Evolutionary conservation across 2,888 invertebrate genomes (phyloP).

Genomic region (Dynastes tityus): DNA sequence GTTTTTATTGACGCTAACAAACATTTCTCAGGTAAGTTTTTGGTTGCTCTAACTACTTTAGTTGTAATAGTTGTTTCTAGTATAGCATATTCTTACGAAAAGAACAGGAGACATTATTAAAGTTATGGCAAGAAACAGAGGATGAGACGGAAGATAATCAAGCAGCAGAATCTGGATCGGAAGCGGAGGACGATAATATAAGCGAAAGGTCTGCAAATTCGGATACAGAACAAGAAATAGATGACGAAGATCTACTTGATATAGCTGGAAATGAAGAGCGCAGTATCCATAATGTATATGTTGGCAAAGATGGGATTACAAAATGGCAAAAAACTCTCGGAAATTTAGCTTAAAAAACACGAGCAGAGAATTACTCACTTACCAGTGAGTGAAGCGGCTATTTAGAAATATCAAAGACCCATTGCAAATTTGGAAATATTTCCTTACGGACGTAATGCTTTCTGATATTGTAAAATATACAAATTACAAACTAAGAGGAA

Average conservation of each 20-base stretch:
- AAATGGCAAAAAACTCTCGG: not conserved
- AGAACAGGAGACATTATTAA: not conserved
- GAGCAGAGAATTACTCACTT: slow-evolving; percentile 6
- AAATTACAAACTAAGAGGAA: slow-evolving; percentile 43
- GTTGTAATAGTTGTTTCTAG: not conserved
- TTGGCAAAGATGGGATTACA: not conserved
- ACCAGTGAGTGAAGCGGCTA: not conserved
- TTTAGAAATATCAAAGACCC: slow-evolving; percentile 6
- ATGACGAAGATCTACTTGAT: not conserved
- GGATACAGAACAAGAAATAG: slow-evolving; percentile 2
- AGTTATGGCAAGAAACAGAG: not conserved
- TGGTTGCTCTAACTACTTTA: too few species aligned
- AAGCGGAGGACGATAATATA: too few species aligned
- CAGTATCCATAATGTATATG: too few species aligned
- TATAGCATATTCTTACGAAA: not conserved
- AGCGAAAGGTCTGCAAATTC: not conserved
- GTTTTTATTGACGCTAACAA: too few species aligned
- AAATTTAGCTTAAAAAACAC: not conserved
- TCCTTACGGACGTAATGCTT: slow-evolving; percentile 1
- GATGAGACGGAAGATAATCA: not conserved
- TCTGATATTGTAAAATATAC: slow-evolving; percentile 14
- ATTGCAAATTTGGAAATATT: not conserved
- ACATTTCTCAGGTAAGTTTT: too few species aligned
- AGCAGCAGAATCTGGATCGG: not conserved
- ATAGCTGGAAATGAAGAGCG: not conserved